A percentile compares a stretch with the other conserved stretches of the same genome.
Evolutionary conservation across 1,140 invertebrate species (phyloP).

Genomic region (Macrobrachium nipponense): DNA sequence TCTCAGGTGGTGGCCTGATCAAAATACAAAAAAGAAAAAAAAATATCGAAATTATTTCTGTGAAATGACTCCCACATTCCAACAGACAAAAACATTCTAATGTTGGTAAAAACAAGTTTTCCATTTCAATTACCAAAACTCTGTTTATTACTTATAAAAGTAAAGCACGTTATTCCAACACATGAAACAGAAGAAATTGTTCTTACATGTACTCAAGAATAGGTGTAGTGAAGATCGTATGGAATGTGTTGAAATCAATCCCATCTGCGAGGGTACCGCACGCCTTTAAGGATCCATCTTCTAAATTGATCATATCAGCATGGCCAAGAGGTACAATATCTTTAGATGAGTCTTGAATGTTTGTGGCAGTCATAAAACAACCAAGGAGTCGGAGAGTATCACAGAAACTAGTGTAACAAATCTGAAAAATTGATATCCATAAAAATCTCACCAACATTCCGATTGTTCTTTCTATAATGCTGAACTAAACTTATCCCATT

Average conservation of each 20-base stretch:
- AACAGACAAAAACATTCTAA: not conserved
- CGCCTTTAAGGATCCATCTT: not conserved
- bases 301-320: not conserved
- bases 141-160: too few relatives aligned
- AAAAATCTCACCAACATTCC: not conserved
- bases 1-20: conserved; percentile 68
- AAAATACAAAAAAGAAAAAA: not conserved
- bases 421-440: conserved; percentile 70
- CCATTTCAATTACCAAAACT: too few relatives aligned
- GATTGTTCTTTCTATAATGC: too few relatives aligned
- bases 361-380: conserved; percentile 78
- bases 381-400: conserved; percentile 91
- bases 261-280: conserved; percentile 4
- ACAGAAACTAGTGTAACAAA: conserved; percentile 91
- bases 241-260: conserved; percentile 70
- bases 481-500: too few relatives aligned
- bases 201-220: conserved; percentile 62
- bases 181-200: too few relatives aligned
- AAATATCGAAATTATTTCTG: not conserved
- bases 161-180: too few relatives aligned
- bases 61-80: not conserved
- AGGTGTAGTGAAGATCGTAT: conserved; percentile 76
- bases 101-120: not conserved
- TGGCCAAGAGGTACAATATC: not conserved
- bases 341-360: conserved; percentile 24